Evolutionary conservation across 2,888 invertebrate genomes (phyloP).

Genomic region (Melangyna quadrimaculata): DNA sequence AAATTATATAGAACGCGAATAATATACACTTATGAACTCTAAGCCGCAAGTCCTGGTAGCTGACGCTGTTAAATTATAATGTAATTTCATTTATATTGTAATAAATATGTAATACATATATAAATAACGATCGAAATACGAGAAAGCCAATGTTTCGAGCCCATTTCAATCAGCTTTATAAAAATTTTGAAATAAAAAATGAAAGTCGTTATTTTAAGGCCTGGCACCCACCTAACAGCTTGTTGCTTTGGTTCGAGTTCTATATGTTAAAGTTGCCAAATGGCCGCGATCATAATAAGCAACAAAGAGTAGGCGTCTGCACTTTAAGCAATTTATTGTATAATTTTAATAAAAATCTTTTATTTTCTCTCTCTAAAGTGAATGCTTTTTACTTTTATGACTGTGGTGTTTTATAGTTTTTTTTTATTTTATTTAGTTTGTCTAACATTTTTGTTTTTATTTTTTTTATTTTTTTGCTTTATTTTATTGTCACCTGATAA

Average conservation of each 20-base stretch:
- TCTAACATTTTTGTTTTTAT: slow-evolving; percentile 18
- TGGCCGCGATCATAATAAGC: too few species aligned
- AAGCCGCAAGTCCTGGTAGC: too few species aligned
- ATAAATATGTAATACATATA: too few species aligned
- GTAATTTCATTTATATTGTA: too few species aligned
- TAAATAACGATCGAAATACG: too few species aligned
- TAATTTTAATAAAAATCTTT: slow-evolving; percentile 53
- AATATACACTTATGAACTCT: too few species aligned
- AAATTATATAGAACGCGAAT: too few species aligned
- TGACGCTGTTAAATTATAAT: too few species aligned
- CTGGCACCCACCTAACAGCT: neutral
- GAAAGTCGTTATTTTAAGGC: neutral
- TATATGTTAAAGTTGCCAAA: neutral
- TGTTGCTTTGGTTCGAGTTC: neutral
- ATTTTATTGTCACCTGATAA: slow-evolving; percentile 50
- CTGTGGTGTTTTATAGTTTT: neutral
- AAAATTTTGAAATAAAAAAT: neutral
- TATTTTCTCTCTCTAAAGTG: slow-evolving; percentile 61
- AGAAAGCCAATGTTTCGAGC: too few species aligned
- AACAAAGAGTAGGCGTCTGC: neutral
- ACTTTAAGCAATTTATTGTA: neutral
- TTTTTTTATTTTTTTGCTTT: neutral
- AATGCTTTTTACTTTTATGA: slow-evolving; percentile 21
- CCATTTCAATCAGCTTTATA: too few species aligned
- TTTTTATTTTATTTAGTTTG: neutral